Evolutionary conservation across 2,888 invertebrate species (phyloP).

Genomic region (Nemoura dubitans): DNA sequence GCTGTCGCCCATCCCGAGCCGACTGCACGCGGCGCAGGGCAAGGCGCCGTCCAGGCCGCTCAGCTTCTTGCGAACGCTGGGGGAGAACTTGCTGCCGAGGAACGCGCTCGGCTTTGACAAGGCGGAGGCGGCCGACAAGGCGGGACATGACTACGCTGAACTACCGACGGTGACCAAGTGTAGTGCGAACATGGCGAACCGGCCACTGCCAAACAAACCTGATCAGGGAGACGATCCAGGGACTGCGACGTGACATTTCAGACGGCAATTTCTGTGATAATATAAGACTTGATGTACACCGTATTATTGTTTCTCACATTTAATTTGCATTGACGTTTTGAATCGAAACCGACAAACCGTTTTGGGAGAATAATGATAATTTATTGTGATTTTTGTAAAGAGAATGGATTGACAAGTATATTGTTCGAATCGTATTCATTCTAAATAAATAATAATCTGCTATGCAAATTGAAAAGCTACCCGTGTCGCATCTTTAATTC

Average conservation of each 20-base stretch:
- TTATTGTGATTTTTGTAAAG: constrained; percentile 37
- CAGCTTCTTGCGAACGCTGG: constrained; percentile 70
- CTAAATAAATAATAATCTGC: constrained; percentile 27
- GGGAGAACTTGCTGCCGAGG: constrained; percentile 63
- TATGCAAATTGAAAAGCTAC: constrained; percentile 28
- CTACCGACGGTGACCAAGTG: constrained; percentile 57
- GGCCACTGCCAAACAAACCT: constrained; percentile 77
- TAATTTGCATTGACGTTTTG: constrained; percentile 22
- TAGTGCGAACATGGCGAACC: constrained; percentile 69
- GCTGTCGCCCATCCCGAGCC: constrained; percentile 36
- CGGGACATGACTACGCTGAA: constrained; percentile 66
- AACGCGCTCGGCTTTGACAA: constrained; percentile 54
- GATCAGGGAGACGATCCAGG: constrained; percentile 43
- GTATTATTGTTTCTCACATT: constrained; percentile 41
- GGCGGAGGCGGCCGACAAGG: constrained; percentile 62
- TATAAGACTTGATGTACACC: constrained; percentile 47
- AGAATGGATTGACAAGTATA: constrained; percentile 29
- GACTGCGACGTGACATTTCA: constrained; percentile 34
- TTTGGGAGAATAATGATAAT: constrained; percentile 20
- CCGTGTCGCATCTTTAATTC: background rate
- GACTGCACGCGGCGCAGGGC: constrained; percentile 52
- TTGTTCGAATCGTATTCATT: constrained; percentile 16
- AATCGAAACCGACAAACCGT: background rate
- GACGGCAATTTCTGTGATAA: constrained; percentile 46
- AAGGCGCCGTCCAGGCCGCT: constrained; percentile 59